These are phyloP conservation scores for Australoheros scitulus DNA, from an alignment of 2,113 vertebrate genomes.

Conservation along the genomic window DNA sequence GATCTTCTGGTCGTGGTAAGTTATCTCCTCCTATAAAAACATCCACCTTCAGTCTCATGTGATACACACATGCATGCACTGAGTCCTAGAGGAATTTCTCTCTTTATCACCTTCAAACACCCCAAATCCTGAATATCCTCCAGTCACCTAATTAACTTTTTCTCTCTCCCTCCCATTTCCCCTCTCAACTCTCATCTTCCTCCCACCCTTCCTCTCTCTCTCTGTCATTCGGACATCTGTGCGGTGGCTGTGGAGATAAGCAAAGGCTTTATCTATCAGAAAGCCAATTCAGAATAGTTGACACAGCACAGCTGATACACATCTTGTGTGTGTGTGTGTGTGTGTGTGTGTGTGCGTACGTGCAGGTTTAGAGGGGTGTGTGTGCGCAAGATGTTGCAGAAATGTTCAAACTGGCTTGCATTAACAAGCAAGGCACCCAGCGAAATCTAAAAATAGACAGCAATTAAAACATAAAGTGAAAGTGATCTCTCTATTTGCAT, in stretches of 20 bases:
- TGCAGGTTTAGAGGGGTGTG: background rate
- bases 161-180: slow-evolving; percentile 10
- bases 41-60: background rate
- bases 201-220: background rate
- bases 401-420: background rate
- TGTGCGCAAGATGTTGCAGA: background rate
- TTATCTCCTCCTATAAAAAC: background rate
- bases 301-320: slow-evolving; percentile 40
- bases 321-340: slow-evolving; percentile 9
- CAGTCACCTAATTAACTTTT: slow-evolving; percentile 32
- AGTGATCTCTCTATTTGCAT: too few relatives aligned
- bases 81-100: background rate
- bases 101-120: slow-evolving; percentile 25
- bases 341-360: slow-evolving; percentile 19
- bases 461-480: background rate
- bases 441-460: background rate
- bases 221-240: slow-evolving; percentile 33
- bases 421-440: background rate
- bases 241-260: slow-evolving; percentile 46
- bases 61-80: background rate
- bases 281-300: slow-evolving; percentile 28
- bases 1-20: background rate
- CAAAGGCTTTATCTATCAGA: slow-evolving; percentile 44
- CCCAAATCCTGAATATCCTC: slow-evolving; percentile 22
- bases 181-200: slow-evolving; percentile 16